These are phyloP conservation scores for Sitta europaea DNA, from an alignment of 2,113 vertebrate species.

Conservation along the genomic window DNA sequence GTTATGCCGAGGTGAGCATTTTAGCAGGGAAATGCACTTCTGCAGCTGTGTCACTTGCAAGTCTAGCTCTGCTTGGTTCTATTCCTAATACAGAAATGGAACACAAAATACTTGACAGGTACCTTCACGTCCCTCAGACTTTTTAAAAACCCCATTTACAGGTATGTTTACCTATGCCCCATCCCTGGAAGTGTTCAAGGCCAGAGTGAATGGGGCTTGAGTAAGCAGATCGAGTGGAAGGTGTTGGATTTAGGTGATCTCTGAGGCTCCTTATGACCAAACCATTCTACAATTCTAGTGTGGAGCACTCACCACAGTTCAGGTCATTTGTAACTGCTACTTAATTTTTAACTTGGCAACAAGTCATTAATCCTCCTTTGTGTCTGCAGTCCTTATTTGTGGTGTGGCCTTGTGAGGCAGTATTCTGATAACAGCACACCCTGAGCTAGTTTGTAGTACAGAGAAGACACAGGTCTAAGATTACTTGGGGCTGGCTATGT, in stretches of 20 bases:
- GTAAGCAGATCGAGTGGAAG: neutral
- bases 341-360: conserved; percentile 34
- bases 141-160: neutral
- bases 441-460: neutral
- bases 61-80: neutral
- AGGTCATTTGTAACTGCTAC: conserved; percentile 5
- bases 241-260: neutral
- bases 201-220: neutral
- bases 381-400: neutral
- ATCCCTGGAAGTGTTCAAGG: neutral
- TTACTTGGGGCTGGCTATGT: neutral
- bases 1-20: neutral
- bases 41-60: neutral
- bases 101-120: neutral
- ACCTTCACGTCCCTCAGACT: neutral
- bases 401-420: neutral
- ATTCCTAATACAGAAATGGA: neutral
- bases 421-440: neutral
- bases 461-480: neutral
- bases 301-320: neutral
- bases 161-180: neutral
- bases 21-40: neutral
- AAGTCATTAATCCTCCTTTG: conserved; percentile 26
- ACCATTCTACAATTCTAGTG: neutral
- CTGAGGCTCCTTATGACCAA: neutral